phyloP scores from a whole-genome alignment of 2,888 invertebrate genomes.

The Lydus trimaculatus region DNA sequence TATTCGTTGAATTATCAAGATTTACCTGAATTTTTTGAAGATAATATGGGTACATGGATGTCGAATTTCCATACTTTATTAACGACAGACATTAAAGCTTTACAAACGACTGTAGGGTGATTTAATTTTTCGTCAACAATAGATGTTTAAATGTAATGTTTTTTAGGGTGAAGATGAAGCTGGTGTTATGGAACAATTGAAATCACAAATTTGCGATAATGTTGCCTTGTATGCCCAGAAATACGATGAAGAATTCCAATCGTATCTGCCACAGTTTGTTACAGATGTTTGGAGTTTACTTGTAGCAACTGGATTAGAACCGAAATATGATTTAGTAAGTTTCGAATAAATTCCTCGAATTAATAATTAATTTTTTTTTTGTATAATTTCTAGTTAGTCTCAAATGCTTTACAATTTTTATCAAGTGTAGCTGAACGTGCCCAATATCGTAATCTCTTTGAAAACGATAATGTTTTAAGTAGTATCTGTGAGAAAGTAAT shows the following conservation, averaged over 20 bases:
- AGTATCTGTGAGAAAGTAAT: conserved; percentile 98
- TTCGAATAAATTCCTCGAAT: too few species aligned
- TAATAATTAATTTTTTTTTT: conserved; percentile 12
- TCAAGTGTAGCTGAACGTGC: conserved; percentile 93
- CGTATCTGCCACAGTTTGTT: conserved; percentile 91
- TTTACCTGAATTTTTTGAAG: conserved; percentile 98
- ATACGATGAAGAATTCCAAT: conserved; percentile 96
- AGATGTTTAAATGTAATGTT: conserved; percentile 8
- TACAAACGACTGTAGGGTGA: conserved; percentile 70
- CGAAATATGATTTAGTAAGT: conserved; percentile 89
- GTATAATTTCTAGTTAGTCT: conserved; percentile 83
- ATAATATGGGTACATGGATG: conserved; percentile 98
- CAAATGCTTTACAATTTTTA: conserved; percentile 94
- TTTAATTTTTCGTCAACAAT: neutral
- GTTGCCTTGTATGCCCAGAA: conserved; percentile 94
- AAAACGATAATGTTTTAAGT: conserved; percentile 84
- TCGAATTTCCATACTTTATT: conserved; percentile 84
- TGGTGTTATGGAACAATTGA: conserved; percentile 87
- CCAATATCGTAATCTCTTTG: conserved; percentile 88
- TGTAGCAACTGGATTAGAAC: conserved; percentile 81
- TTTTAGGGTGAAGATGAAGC: conserved; percentile 82
- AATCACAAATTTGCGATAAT: conserved; percentile 97
- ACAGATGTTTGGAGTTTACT: conserved; percentile 93
- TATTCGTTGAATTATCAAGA: conserved; percentile 98
- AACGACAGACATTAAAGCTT: conserved; percentile 76